Evolutionary conservation across 2,888 invertebrate species (phyloP).

Genomic region (Dichetophora obliterata): DNA sequence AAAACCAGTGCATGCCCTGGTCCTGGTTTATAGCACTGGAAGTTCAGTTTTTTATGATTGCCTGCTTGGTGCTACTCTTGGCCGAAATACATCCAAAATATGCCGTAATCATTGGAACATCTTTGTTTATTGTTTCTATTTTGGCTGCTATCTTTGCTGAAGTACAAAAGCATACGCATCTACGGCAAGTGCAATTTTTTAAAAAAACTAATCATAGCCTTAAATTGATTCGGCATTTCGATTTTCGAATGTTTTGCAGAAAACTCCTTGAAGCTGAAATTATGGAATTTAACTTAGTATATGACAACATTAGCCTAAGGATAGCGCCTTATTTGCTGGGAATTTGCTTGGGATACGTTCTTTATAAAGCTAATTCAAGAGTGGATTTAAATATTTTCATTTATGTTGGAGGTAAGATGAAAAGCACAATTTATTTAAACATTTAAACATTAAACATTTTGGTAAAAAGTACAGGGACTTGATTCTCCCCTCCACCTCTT

Average conservation of each 20-base stretch:
- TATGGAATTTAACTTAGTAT: slow-evolving; percentile 76
- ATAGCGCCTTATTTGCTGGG: slow-evolving; percentile 82
- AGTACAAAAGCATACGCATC: slow-evolving; percentile 47
- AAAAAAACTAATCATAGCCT: too few relatives aligned
- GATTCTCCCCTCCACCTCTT: too few relatives aligned
- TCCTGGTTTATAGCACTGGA: slow-evolving; percentile 86
- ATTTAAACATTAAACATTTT: too few relatives aligned
- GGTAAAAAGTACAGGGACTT: too few relatives aligned
- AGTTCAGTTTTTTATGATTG: slow-evolving; percentile 80
- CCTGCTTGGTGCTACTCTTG: slow-evolving; percentile 76
- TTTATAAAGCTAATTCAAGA: slow-evolving; percentile 75
- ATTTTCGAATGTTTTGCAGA: slow-evolving; percentile 12
- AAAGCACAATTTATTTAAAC: background rate
- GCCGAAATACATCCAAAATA: slow-evolving; percentile 70
- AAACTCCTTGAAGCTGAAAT: slow-evolving; percentile 70
- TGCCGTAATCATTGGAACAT: slow-evolving; percentile 64
- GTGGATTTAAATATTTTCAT: slow-evolving; percentile 54
- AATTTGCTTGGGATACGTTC: slow-evolving; percentile 79
- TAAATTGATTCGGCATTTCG: background rate
- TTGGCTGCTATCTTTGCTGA: slow-evolving; percentile 71
- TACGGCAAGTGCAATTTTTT: too few relatives aligned
- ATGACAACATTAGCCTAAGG: slow-evolving; percentile 82
- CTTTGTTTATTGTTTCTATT: slow-evolving; percentile 70
- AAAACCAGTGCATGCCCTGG: slow-evolving; percentile 80
- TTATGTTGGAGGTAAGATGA: slow-evolving; percentile 52